Evolutionary conservation across 1,140 invertebrate species (phyloP), one percentile per base, ranked within the genome.

Genomic region (Hermatobates lingyangjiaoensis): DNA sequence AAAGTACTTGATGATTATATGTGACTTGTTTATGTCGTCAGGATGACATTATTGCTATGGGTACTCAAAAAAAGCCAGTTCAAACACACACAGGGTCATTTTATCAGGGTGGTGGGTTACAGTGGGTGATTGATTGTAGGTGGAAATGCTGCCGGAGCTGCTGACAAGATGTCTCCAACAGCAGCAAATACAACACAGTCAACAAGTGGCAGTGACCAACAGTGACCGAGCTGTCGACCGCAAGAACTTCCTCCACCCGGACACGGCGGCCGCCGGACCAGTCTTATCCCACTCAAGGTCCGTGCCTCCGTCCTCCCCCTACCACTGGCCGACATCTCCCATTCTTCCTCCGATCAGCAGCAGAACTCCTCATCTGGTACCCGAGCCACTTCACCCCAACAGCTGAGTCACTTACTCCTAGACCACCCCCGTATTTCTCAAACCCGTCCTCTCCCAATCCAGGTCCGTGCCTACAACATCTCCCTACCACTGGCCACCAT

Each of bases 81-180:
- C n/a, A n/a, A n/a, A n/a, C n/a, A n/a, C n/a, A n/a, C n/a, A n/a
- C n/a, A n/a, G n/a, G n/a, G n/a, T n/a, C n/a, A n/a, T n/a, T n/a
- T n/a, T n/a, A n/a, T n/a, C n/a, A n/a, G n/a, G n/a, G n/a, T n/a
- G n/a, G n/a, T n/a, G n/a, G n/a, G n/a, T n/a, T n/a, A n/a, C n/a
- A n/a, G 18, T 53, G 20, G 3, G 27, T 27, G 18, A 50, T 40
- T 40, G 14, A 25, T 80, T 83, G 56, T 76, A 83, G 67, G 64
- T 92, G 62, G 87, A 90, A 58, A 71, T 77, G 54, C 68, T 91
- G 57, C 87, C 87, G 25, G 87, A 89, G 57, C 71, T 87, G 53
- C 71, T 92, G 63, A 77, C 80, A 21, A 68, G 81, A 51, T 81
- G 79, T 60, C 63, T 85, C 56, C 75, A 74, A 48, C 79, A 81